Base-by-base conservation (phyloP, 1,140 invertebrate genomes). In the Zaprionus davidi region DNA sequence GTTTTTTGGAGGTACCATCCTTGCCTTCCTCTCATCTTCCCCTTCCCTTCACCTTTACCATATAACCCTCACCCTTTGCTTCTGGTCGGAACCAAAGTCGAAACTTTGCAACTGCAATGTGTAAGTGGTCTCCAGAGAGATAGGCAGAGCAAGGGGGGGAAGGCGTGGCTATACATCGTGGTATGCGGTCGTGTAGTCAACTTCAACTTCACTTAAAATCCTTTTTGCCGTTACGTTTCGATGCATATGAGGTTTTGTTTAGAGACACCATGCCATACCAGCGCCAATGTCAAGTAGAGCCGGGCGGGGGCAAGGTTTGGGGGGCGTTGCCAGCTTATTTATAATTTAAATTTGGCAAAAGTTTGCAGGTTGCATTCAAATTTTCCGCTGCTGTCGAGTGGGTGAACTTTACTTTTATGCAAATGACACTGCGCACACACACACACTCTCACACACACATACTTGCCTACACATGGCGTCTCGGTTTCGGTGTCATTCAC, bases 171-270 rank as follows among this genome's bases (percentile, higher is more conserved):
- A 55, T 26, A 41, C 5, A 68, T 57, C 69, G 73, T 79, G 63
- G 77, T 71, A 63, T 88, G 84, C 81, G 84, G 84, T 88, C 81
- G 71, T 88, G 85, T 88, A 88, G 84, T 88, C 85, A 88, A 90
- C 85, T 90, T 88, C 85, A 88, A 88, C 84, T 90, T 90, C 85
- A 90, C 85, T 90, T 90, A 90, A 90, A 90, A 85, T 90, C 85
- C 85, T 85, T 90, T 90, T 85, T 85, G 86, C 82, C 81, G 83
- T 88, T 88, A 88, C 85, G 79, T 90, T 90, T 85, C 85, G 84
- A 88, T 90, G 85, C 85, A 90, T 90, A 90, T 90, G 85, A 90
- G 85, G 86, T 90, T 90, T 90, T 90, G 82, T 88, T 88, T 87
- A 79, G 77, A 76, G 74, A 71, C 79, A 66, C 69, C 49, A 34